phyloP scores from a whole-genome alignment of 1,140 invertebrate genomes.

The Coenobita brevimanus region DNA sequence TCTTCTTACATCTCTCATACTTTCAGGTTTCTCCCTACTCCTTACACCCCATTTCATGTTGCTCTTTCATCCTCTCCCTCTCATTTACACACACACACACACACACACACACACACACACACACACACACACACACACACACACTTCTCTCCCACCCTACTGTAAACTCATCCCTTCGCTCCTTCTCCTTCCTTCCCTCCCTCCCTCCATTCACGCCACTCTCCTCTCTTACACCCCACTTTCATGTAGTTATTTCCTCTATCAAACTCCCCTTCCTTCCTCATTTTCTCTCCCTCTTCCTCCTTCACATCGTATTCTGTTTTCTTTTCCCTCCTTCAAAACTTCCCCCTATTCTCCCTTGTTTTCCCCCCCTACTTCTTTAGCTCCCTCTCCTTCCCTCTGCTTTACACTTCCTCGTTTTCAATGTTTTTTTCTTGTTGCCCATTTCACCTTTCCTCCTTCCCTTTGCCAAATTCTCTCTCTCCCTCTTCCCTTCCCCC shows the following conservation, averaged over 20 bases:
- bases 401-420: not conserved
- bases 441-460: not conserved
- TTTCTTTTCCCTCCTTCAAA: not conserved
- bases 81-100: not conserved
- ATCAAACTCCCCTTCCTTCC: not conserved
- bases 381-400: not conserved
- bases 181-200: not conserved
- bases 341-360: not conserved
- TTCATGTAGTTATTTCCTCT: not conserved
- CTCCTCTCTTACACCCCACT: not conserved
- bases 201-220: not conserved
- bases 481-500: not conserved
- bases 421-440: not conserved
- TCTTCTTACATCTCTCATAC: too few relatives aligned
- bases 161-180: not conserved
- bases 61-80: not conserved
- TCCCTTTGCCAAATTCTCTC: not conserved
- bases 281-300: not conserved
- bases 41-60: not conserved
- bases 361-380: conserved; percentile 9
- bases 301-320: not conserved
- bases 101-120: too few relatives aligned
- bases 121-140: too few relatives aligned
- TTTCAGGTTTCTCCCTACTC: too few relatives aligned
- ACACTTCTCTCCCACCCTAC: too few relatives aligned